These are phyloP conservation scores for Poeciliopsis prolifica DNA, from an alignment of 2,113 vertebrate genomes.

Conservation along the genomic window DNA sequence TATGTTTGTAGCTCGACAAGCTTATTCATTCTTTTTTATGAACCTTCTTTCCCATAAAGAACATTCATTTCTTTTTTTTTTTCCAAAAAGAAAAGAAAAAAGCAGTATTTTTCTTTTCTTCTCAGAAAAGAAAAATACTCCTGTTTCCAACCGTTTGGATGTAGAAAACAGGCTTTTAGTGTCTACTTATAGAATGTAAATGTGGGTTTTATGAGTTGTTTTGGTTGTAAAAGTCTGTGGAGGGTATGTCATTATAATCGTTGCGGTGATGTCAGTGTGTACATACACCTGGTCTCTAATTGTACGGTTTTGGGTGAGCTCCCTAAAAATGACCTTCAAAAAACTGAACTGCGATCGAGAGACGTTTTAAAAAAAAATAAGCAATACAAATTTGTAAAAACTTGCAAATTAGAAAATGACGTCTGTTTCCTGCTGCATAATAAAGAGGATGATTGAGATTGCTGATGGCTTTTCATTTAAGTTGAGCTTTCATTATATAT, in stretches of 20 bases:
- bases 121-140: background rate
- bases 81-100: background rate
- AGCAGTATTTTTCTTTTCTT: too few species aligned
- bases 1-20: too few species aligned
- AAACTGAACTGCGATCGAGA: background rate
- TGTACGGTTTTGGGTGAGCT: background rate
- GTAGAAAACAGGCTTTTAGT: background rate
- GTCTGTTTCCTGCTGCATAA: background rate
- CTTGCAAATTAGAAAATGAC: background rate
- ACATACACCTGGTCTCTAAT: too few species aligned
- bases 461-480: background rate
- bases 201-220: background rate
- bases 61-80: too few species aligned
- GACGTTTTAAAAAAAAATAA: too few species aligned
- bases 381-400: background rate
- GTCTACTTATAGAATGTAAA: background rate
- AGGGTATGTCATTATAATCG: background rate
- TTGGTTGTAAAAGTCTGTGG: background rate
- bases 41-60: too few species aligned
- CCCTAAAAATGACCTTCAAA: background rate
- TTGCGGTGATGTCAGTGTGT: background rate
- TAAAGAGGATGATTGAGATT: background rate
- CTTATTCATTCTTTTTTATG: too few species aligned
- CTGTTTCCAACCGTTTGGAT: background rate
- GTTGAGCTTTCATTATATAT: background rate